Conservation (phyloP, 2,797 vertebrate species). For the Onychomys arenicola region DNA sequence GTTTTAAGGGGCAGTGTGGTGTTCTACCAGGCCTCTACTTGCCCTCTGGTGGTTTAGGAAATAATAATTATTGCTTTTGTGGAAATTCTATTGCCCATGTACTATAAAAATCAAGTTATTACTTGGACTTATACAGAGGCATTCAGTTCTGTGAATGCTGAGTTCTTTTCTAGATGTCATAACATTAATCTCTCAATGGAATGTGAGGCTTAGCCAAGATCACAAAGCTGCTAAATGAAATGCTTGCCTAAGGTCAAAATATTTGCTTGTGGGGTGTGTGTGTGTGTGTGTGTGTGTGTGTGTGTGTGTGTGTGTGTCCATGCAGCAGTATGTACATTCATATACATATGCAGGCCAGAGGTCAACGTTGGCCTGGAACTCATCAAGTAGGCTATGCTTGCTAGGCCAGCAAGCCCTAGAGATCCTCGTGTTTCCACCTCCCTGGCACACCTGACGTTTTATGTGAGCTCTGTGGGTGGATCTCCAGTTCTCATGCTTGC, state of each 20-base stretch:
- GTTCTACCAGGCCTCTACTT: background rate
- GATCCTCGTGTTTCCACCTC: background rate
- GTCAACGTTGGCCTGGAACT: background rate
- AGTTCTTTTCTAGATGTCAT: slow-evolving; percentile 38
- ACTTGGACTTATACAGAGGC: background rate
- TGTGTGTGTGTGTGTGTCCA: background rate
- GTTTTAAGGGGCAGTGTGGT: slow-evolving; percentile 40
- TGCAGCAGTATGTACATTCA: background rate
- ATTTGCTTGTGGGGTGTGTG: background rate
- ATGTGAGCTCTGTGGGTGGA: background rate
- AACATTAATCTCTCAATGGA: slow-evolving; percentile 21
- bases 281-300: background rate
- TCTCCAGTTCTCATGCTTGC: background rate
- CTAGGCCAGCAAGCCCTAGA: background rate
- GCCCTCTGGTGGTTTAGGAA: slow-evolving; percentile 24
- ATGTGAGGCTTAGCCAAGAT: background rate
- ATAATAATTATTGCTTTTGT: background rate
- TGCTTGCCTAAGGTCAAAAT: slow-evolving; percentile 23
- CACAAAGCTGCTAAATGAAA: slow-evolving; percentile 36
- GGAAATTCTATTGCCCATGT: background rate
- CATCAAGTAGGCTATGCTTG: background rate
- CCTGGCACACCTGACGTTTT: background rate
- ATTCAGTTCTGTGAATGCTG: slow-evolving; percentile 17
- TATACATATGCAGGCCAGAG: background rate
- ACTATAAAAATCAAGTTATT: slow-evolving; percentile 18